These are phyloP conservation scores for Leucopsar rothschildi DNA, from an alignment of 2,113 vertebrate species.

Conservation along the genomic window DNA sequence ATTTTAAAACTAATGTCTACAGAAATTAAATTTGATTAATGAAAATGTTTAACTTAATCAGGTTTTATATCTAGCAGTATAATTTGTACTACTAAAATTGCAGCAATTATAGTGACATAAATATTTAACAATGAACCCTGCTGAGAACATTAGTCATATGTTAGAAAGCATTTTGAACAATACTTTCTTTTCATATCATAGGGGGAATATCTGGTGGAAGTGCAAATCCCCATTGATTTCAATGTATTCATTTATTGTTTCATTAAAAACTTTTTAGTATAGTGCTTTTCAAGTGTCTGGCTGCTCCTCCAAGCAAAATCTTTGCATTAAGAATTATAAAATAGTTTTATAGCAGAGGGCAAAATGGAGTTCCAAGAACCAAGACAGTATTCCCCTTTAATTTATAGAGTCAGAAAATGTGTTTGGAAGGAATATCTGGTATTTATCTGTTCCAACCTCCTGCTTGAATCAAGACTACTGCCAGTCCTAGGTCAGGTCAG, in stretches of 20 bases:
- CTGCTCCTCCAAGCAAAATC: neutral
- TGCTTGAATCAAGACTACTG: neutral
- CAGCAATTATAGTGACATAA: neutral
- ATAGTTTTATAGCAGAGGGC: neutral
- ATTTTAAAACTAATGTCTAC: neutral
- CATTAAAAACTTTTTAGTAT: neutral
- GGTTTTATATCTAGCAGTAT: neutral
- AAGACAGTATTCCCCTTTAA: neutral
- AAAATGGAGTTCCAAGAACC: neutral
- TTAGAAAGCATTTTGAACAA: neutral
- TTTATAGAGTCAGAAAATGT: neutral
- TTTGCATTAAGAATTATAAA: neutral
- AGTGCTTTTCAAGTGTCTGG: neutral
- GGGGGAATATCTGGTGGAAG: neutral
- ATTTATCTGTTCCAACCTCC: neutral
- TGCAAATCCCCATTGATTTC: neutral
- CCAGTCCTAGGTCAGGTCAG: neutral
- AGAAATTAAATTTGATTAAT: neutral
- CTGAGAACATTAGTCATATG: neutral
- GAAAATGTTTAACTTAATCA: neutral
- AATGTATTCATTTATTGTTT: neutral
- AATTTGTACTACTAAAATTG: neutral
- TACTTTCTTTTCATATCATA: neutral
- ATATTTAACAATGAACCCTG: conserved; percentile 29
- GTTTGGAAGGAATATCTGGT: neutral